Conservation (phyloP, 2,113 vertebrate genomes). For the Panthera leo region DNA sequence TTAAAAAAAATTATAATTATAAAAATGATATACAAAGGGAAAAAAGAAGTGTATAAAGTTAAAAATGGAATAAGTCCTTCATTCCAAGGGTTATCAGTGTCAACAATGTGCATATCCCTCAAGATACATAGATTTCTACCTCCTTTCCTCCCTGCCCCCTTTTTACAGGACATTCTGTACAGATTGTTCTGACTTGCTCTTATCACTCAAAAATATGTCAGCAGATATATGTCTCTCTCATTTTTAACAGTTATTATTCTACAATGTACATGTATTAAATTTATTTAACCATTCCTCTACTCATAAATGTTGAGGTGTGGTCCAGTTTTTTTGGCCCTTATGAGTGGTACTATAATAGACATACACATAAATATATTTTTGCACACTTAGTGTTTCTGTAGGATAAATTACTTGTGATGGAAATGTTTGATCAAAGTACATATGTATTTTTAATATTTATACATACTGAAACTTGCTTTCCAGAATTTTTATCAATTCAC, state of each 20-base stretch:
- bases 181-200: background rate
- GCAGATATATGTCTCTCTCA: background rate
- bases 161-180: background rate
- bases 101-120: background rate
- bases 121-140: background rate
- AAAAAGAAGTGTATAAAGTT: background rate
- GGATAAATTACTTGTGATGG: background rate
- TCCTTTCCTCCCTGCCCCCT: background rate
- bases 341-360: background rate
- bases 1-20: background rate
- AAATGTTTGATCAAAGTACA: background rate
- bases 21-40: background rate
- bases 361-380: slow-evolving; percentile 4
- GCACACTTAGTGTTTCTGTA: slow-evolving; percentile 1
- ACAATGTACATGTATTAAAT: background rate
- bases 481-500: slow-evolving; percentile 31
- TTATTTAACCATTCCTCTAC: background rate
- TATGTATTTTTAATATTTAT: slow-evolving; percentile 41
- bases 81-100: background rate
- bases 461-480: slow-evolving; percentile 36
- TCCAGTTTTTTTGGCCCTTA: background rate
- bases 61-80: background rate
- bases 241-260: slow-evolving; percentile 14
- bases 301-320: background rate
- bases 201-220: background rate